These are phyloP conservation scores for Coecobrya sp. DNA, from an alignment of 2,888 invertebrate species.

Conservation along the genomic window DNA sequence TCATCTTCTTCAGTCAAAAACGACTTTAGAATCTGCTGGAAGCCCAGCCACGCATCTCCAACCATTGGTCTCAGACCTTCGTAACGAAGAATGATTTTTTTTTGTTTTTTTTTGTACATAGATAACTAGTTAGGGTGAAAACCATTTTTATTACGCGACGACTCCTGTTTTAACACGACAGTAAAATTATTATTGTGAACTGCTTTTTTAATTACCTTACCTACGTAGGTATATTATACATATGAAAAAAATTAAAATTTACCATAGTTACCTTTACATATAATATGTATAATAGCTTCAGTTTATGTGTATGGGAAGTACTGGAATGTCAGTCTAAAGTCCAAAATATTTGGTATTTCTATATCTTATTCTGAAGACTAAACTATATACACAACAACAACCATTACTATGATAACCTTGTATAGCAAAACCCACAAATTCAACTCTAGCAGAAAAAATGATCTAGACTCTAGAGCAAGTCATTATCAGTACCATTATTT, in stretches of 20 bases:
- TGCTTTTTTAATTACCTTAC: constrained; percentile 62
- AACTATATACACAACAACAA: neutral
- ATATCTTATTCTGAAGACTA: too few relatives aligned
- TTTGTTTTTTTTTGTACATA: constrained; percentile 30
- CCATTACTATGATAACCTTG: neutral
- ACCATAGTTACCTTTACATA: constrained; percentile 71
- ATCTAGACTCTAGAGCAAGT: neutral
- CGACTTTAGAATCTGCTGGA: constrained; percentile 59
- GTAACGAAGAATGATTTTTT: constrained; percentile 68
- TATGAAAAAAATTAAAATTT: constrained; percentile 40
- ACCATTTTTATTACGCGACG: neutral
- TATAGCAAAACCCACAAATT: too few relatives aligned
- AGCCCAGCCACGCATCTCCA: constrained; percentile 75
- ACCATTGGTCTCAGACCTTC: constrained; percentile 78
- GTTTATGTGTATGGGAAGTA: too few relatives aligned
- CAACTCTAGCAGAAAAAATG: too few relatives aligned
- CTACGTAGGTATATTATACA: too few relatives aligned
- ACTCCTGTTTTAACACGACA: neutral
- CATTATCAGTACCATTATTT: neutral
- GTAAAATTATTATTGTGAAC: constrained; percentile 43
- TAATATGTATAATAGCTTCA: neutral
- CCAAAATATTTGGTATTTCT: too few relatives aligned
- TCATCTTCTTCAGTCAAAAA: constrained; percentile 9
- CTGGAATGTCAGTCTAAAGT: too few relatives aligned
- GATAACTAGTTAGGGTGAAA: constrained; percentile 4